Percentiles rank a stretch among this genome's conserved stretches.
These are phyloP conservation scores for Tiaroga cobitis DNA, from an alignment of 2,797 vertebrate species.

Conservation along the genomic window DNA sequence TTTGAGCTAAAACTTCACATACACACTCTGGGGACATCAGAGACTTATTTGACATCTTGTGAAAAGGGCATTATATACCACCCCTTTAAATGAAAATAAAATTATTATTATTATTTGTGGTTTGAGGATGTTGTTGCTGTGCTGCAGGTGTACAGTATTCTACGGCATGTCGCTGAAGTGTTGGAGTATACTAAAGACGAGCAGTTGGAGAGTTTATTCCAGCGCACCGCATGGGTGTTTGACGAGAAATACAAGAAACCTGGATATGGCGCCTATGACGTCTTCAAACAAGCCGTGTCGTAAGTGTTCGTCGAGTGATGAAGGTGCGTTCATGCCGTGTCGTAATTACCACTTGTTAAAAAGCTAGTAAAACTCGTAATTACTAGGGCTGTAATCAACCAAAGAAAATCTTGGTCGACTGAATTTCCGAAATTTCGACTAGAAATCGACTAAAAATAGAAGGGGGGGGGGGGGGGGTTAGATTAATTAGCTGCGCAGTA, in stretches of 20 bases:
- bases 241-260: constrained; percentile 98
- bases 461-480: too few species aligned
- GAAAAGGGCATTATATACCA: too few species aligned
- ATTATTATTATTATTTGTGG: fast-evolving
- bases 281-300: constrained; percentile 98
- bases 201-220: constrained; percentile 95
- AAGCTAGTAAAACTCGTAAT: background rate
- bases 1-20: too few species aligned
- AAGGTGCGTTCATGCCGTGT: background rate
- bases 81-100: too few species aligned
- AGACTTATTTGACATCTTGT: too few species aligned
- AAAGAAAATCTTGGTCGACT: too few species aligned
- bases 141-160: constrained; percentile 94
- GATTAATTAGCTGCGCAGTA: too few species aligned
- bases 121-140: background rate
- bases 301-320: constrained; percentile 74
- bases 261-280: constrained; percentile 96
- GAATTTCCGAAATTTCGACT: too few species aligned
- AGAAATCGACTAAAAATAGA: too few species aligned
- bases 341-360: background rate
- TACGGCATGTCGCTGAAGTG: constrained; percentile 96
- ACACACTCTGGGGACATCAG: too few species aligned
- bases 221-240: constrained; percentile 98
- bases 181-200: constrained; percentile 98
- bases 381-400: background rate